These are phyloP conservation scores for Watersipora subatra DNA, from an alignment of 1,140 invertebrate genomes.

Conservation along the genomic window DNA sequence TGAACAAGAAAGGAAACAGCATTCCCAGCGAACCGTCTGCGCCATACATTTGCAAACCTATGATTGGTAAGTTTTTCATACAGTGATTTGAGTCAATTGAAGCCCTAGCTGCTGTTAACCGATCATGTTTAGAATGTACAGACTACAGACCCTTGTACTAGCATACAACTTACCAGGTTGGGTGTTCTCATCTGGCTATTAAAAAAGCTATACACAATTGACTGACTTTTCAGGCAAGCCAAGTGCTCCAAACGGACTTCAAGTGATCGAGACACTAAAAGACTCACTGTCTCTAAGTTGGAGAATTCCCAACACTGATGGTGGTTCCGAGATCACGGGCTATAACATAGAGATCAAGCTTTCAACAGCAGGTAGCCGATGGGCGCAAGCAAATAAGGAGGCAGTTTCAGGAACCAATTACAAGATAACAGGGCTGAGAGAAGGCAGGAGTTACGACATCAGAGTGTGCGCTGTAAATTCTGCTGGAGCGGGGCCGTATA, in stretches of 20 bases:
- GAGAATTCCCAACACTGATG: conserved; percentile 67
- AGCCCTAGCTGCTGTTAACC: too few species aligned
- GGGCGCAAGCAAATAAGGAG: background rate
- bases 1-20: conserved; percentile 88
- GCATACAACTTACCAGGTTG: too few species aligned
- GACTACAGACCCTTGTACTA: too few species aligned
- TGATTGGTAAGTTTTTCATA: background rate
- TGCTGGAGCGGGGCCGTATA: conserved; percentile 73
- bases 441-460: conserved; percentile 54
- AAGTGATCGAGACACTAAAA: conserved; percentile 78
- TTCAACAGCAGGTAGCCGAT: conserved; percentile 65
- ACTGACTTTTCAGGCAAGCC: conserved; percentile 71
- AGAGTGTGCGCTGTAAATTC: conserved; percentile 84
- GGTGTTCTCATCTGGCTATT: too few species aligned
- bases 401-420: background rate
- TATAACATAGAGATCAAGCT: conserved; percentile 71
- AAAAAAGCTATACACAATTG: too few species aligned
- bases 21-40: conserved; percentile 82
- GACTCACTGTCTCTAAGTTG: conserved; percentile 86
- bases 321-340: conserved; percentile 80
- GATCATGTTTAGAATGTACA: too few species aligned
- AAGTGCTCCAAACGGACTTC: conserved; percentile 77
- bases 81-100: too few species aligned
- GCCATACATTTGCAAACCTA: conserved; percentile 48
- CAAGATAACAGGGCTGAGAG: conserved; percentile 48